Base-by-base conservation (phyloP, 2,113 vertebrate genomes). In the Gopherus flavomarginatus region DNA sequence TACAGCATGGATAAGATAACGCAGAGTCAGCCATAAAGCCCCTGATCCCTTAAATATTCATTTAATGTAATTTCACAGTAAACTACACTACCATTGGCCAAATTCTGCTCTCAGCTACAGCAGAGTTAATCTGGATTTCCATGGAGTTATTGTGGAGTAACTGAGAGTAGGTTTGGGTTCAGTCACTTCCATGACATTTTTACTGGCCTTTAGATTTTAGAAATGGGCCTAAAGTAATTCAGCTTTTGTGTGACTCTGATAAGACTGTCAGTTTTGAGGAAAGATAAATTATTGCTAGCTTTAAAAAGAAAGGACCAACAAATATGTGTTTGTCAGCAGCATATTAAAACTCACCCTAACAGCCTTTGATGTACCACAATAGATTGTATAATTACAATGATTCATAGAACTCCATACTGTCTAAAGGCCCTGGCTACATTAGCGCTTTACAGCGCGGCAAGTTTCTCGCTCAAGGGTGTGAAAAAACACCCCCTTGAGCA, bases 351-450 rank as follows among this genome's bases (percentile, higher is more conserved):
- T 24, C 85, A 21, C 82, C 85, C 95, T 93, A 81, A 80, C 77
- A 90, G 85, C 62, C 77, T 79, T 75, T 49, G 52, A 83, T 56
- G 77, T 54, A 77, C 52, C 53, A 59, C 89, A 69, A 53, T 13
- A 65, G 90, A 90, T 77, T 84, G 38, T 90, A 47, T 88, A 96
- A 94, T 83, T 91, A 89, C 52, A 88, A 78, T 97, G 97, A 93
- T 90, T 97, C 92, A 84, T 13, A 82, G 94, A 87, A 69, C 89
- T 95, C 92, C 82, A 81, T 93, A 89, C 93, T 93, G 96, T 81
- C 24, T 52, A 44, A 44, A 44, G 44, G 44, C 44, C 44, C 7
- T 44, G 44, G 44, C 44, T 44, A 44, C 44, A 44, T 8, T 44
- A 44, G 44, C 44, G 44, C 44, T 44, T 44, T 44, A 44, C 44